Evolutionary conservation across 2,797 vertebrate genomes (phyloP).

Genomic region (Mionectes olivaceus): DNA sequence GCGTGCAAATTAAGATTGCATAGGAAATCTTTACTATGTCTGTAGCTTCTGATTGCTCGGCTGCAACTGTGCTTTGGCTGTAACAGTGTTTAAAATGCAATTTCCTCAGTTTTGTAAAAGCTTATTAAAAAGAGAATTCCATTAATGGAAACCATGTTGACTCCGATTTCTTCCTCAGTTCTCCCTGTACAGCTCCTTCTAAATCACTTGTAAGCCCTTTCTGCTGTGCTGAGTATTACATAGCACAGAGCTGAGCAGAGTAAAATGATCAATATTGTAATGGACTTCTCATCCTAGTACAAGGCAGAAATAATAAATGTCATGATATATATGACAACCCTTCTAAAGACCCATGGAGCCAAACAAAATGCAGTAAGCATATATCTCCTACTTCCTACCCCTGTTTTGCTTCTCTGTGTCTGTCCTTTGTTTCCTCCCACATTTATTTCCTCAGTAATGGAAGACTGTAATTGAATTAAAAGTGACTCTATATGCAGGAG

Average conservation of each 20-base stretch:
- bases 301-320: conserved; percentile 54
- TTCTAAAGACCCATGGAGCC: conserved; percentile 36
- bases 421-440: conserved; percentile 52
- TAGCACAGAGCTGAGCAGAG: not conserved
- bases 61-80: not conserved
- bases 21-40: conserved; percentile 20
- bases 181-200: not conserved
- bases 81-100: not conserved
- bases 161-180: not conserved
- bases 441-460: conserved; percentile 60
- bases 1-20: not conserved
- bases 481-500: not conserved
- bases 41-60: not conserved
- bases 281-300: conserved; percentile 25
- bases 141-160: conserved; percentile 22
- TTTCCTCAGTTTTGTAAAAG: conserved; percentile 30
- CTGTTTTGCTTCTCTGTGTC: conserved; percentile 14
- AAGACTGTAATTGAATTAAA: conserved; percentile 47
- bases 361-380: not conserved
- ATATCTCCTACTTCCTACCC: conserved; percentile 31
- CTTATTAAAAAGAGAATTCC: conserved; percentile 29
- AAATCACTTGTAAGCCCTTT: conserved; percentile 31
- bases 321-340: conserved; percentile 35
- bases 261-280: conserved; percentile 52
- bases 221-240: not conserved